These are phyloP conservation scores for Kryptopterus vitreolus DNA, from an alignment of 2,797 vertebrate genomes.

Conservation along the genomic window DNA sequence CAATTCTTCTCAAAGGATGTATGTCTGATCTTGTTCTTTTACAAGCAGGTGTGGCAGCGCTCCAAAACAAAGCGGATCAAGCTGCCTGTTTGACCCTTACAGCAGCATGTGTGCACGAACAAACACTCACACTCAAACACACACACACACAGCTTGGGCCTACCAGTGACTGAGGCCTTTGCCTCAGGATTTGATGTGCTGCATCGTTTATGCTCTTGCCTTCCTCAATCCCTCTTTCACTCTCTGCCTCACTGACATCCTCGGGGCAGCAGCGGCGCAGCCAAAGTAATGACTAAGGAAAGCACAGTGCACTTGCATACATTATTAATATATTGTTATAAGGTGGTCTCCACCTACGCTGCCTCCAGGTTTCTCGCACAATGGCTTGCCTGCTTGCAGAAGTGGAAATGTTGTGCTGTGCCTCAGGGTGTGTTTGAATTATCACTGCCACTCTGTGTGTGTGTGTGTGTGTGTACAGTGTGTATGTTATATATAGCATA, in stretches of 20 bases:
- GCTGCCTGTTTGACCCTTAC: conserved; percentile 25
- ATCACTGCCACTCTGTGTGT: neutral
- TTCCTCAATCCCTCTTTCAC: neutral
- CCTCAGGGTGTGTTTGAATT: neutral
- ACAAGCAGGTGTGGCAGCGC: neutral
- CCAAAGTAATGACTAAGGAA: conserved; percentile 32
- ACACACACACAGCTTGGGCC: conserved; percentile 6
- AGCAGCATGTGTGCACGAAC: neutral
- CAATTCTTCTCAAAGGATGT: neutral
- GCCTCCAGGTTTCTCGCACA: conserved; percentile 1
- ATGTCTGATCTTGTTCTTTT: conserved; percentile 9
- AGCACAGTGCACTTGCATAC: conserved; percentile 23
- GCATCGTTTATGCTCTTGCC: conserved; percentile 27
- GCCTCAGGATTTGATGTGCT: conserved; percentile 27
- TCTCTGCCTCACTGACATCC: conserved; percentile 5
- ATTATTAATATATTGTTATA: conserved; percentile 40
- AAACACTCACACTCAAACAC: neutral
- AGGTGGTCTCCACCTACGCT: neutral
- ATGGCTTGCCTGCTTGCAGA: conserved; percentile 1
- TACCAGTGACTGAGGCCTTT: conserved; percentile 12
- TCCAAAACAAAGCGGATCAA: neutral
- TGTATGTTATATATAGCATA: neutral
- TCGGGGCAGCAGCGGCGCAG: conserved; percentile 12
- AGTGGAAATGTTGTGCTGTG: conserved; percentile 4
- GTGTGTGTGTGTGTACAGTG: neutral